Conservation (phyloP, 2,113 vertebrate genomes). For the Dissostichus mawsoni region DNA sequence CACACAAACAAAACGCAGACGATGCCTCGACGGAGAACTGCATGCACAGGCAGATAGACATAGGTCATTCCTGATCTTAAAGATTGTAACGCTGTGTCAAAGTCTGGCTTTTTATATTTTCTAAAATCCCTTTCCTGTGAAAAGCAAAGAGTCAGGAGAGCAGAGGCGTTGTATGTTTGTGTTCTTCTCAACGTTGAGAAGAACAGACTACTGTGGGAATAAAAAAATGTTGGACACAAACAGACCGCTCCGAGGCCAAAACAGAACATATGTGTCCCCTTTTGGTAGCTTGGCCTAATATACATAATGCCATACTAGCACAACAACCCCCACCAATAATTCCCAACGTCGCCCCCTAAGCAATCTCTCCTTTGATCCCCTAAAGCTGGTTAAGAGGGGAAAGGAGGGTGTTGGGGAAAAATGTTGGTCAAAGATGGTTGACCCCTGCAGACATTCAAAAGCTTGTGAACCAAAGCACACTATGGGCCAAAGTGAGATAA, state of each 20-base stretch:
- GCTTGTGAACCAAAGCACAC: neutral
- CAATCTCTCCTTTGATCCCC: conserved; percentile 46
- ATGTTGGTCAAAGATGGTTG: conserved; percentile 40
- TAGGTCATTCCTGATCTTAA: conserved; percentile 54
- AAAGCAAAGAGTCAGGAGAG: conserved; percentile 24
- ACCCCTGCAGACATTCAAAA: neutral
- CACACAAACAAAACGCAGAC: conserved; percentile 8
- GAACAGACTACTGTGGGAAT: conserved; percentile 24
- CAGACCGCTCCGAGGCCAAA: conserved; percentile 11
- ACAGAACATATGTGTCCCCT: conserved; percentile 35
- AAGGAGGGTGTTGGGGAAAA: conserved; percentile 31
- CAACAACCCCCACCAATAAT: conserved; percentile 56
- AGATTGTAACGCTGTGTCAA: conserved; percentile 30
- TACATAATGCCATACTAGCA: conserved; percentile 42
- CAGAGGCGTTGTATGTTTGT: neutral
- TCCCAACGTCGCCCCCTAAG: conserved; percentile 6
- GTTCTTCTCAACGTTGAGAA: conserved; percentile 2
- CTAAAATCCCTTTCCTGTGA: conserved; percentile 38
- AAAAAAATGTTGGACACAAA: conserved; percentile 14
- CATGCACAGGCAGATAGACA: conserved; percentile 46
- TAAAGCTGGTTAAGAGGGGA: conserved; percentile 58
- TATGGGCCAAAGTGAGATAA: neutral
- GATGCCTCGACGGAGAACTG: conserved; percentile 21
- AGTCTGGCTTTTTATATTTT: conserved; percentile 32
- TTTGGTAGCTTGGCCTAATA: conserved; percentile 41